A percentile compares a stretch with the other conserved stretches of the same genome.
These are phyloP conservation scores for Lepus oiostolus DNA, from an alignment of 2,797 vertebrate genomes.

Conservation along the genomic window DNA sequence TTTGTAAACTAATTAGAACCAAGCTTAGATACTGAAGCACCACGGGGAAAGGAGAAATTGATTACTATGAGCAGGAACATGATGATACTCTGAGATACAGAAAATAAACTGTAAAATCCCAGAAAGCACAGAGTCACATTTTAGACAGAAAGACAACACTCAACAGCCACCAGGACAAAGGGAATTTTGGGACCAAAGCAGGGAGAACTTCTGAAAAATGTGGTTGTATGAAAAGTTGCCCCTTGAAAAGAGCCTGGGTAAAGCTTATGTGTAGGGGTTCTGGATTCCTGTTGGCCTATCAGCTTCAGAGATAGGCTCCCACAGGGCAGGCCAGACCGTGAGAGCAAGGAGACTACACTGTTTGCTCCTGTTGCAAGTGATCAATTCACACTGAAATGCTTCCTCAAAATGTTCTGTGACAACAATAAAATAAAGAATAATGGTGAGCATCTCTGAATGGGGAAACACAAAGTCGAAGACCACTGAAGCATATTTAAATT, in stretches of 20 bases:
- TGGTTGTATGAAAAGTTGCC: neutral
- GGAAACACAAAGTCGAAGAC: neutral
- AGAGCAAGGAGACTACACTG: neutral
- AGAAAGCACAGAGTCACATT: neutral
- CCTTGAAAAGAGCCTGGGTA: neutral
- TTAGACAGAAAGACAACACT: neutral
- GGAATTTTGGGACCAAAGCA: neutral
- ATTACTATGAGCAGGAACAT: neutral
- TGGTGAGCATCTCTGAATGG: neutral
- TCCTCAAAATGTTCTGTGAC: neutral
- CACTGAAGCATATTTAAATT: neutral
- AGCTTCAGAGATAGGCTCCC: neutral
- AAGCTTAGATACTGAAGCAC: neutral
- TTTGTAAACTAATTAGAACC: neutral
- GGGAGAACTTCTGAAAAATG: neutral
- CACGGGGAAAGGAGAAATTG: neutral
- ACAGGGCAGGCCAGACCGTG: neutral
- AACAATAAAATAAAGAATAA: constrained; percentile 15
- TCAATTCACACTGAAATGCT: constrained; percentile 8
- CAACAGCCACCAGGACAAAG: neutral
- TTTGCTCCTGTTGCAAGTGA: neutral
- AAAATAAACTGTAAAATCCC: neutral
- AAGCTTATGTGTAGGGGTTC: neutral
- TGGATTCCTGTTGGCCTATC: neutral
- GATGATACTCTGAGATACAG: neutral